Percentiles rank a stretch among this genome's conserved stretches.
These are phyloP conservation scores for Bathynomus jamesi DNA, from an alignment of 1,140 invertebrate species.

Conservation along the genomic window DNA sequence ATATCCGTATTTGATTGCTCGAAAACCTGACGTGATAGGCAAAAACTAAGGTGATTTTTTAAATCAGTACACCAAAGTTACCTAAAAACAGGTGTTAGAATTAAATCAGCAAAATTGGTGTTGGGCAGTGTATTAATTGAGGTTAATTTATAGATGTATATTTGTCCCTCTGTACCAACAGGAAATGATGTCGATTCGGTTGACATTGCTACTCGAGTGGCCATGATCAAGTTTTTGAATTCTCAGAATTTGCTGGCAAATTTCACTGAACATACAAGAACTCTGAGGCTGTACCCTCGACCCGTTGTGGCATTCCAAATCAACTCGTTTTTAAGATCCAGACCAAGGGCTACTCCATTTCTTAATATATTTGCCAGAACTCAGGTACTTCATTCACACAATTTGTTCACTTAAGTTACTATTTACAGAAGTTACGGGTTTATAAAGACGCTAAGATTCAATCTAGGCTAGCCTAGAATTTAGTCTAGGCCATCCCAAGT, in stretches of 20 bases:
- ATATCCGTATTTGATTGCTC: no score
- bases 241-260: slow-evolving; percentile 94
- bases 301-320: slow-evolving; percentile 99
- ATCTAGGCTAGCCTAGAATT: no score
- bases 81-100: no score
- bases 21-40: no score
- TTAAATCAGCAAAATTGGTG: no score
- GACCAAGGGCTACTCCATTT: slow-evolving; percentile 75
- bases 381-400: slow-evolving; percentile 63
- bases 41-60: no score
- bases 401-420: background rate
- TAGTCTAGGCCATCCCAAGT: no score
- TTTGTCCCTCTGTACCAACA: background rate
- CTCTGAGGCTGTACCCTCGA: slow-evolving; percentile 87
- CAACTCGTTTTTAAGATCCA: slow-evolving; percentile 90
- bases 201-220: slow-evolving; percentile 94
- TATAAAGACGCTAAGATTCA: no score
- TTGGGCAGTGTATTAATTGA: no score
- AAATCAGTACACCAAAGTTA: no score
- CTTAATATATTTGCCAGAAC: slow-evolving; percentile 82
- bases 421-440: no score
- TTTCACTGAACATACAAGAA: slow-evolving; percentile 95
- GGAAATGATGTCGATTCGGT: slow-evolving; percentile 96
- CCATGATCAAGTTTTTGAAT: slow-evolving; percentile 98
- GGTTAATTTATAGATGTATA: background rate